These are phyloP conservation scores for Drosophila ironensis DNA, from an alignment of 1,140 invertebrate species.

Conservation along the genomic window DNA sequence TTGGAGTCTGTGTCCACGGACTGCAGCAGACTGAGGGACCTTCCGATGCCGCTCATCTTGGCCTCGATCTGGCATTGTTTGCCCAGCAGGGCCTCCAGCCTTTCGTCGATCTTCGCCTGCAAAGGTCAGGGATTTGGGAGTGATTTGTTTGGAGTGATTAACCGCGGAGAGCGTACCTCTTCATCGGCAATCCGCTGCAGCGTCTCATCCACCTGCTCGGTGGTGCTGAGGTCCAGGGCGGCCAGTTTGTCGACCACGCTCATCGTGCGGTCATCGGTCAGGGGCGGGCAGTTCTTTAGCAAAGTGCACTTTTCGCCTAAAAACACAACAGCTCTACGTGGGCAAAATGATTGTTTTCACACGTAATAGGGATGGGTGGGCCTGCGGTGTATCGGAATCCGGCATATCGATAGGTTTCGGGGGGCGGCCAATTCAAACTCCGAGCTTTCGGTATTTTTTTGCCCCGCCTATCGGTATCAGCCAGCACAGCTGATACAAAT, in stretches of 20 bases:
- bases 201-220: slow-evolving; percentile 51
- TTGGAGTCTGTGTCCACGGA: slow-evolving; percentile 87
- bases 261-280: slow-evolving; percentile 14
- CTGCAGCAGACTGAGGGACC: slow-evolving; percentile 84
- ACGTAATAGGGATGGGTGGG: slow-evolving; percentile 1
- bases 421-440: too few species aligned
- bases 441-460: too few species aligned
- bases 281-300: background rate
- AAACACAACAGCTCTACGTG: slow-evolving; percentile 12
- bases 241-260: slow-evolving; percentile 25
- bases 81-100: slow-evolving; percentile 83
- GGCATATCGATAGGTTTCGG: background rate
- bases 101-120: slow-evolving; percentile 83
- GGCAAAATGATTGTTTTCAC: slow-evolving; percentile 13
- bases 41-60: slow-evolving; percentile 83
- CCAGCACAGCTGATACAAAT: slow-evolving; percentile 38
- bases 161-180: slow-evolving; percentile 54
- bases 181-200: slow-evolving; percentile 49
- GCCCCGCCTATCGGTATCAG: too few species aligned
- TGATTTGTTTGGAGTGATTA: too few species aligned
- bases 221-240: slow-evolving; percentile 44
- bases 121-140: too few species aligned
- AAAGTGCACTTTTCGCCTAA: background rate
- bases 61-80: slow-evolving; percentile 84
- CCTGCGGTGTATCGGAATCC: background rate